Percentiles rank a stretch among this genome's conserved stretches.
Evolutionary conservation across 2,797 vertebrate genomes (phyloP).

Genomic region (Florisuga fusca): DNA sequence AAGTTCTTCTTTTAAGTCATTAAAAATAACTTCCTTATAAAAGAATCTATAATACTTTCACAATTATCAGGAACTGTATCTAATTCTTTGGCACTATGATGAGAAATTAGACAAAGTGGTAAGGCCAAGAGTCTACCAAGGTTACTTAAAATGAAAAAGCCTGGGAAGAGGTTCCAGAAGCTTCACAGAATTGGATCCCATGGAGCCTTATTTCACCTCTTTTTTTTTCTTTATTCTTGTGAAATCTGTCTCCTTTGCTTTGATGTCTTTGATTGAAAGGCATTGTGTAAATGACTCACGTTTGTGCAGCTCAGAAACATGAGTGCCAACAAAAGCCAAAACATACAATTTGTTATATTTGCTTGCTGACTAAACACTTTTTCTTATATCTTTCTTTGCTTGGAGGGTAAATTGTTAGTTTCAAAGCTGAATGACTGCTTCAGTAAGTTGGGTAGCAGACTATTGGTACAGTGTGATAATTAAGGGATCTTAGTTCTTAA

Average conservation of each 20-base stretch:
- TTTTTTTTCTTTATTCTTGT: not conserved
- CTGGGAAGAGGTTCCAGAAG: not conserved
- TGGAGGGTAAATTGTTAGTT: slow-evolving; percentile 68
- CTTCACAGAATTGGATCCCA: not conserved
- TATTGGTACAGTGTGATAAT: slow-evolving; percentile 68
- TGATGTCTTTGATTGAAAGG: slow-evolving; percentile 49
- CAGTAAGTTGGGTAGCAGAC: slow-evolving; percentile 66
- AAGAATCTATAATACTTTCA: not conserved
- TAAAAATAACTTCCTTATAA: not conserved
- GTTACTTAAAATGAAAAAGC: not conserved
- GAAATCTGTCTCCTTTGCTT: slow-evolving; percentile 29
- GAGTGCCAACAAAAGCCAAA: slow-evolving; percentile 37
- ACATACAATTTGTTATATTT: slow-evolving; percentile 49
- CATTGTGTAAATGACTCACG: not conserved
- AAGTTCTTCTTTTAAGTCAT: not conserved
- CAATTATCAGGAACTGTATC: not conserved
- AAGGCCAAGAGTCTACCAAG: not conserved
- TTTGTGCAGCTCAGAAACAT: not conserved
- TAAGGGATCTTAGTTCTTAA: slow-evolving; percentile 75
- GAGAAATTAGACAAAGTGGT: not conserved
- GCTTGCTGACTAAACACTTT: slow-evolving; percentile 63
- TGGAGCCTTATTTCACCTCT: not conserved
- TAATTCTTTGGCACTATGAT: not conserved
- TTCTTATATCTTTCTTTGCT: slow-evolving; percentile 29
- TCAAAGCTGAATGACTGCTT: slow-evolving; percentile 69